Conservation (phyloP, 2,888 invertebrate species). For the Sarcophaga rosellei region DNA sequence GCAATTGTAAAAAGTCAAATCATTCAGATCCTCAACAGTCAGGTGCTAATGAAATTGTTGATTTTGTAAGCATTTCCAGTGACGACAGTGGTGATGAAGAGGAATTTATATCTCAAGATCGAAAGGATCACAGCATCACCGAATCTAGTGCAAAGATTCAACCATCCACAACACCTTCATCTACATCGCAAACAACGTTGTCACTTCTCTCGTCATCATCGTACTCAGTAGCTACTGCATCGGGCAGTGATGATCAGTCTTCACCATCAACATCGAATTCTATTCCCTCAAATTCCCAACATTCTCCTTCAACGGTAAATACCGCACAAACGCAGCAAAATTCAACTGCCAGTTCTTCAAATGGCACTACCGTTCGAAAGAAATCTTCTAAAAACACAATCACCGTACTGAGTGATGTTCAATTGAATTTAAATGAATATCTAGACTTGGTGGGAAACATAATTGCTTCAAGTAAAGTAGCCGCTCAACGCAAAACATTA, state of each 20-base stretch:
- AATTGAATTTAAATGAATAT: slow-evolving; percentile 80
- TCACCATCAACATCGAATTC: slow-evolving; percentile 5
- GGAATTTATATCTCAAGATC: slow-evolving; percentile 63
- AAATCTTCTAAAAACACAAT: slow-evolving; percentile 77
- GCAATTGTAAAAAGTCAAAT: slow-evolving; percentile 30
- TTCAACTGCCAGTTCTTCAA: slow-evolving; percentile 16
- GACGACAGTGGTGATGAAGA: slow-evolving; percentile 63
- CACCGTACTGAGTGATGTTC: slow-evolving; percentile 81
- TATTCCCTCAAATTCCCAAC: slow-evolving; percentile 30
- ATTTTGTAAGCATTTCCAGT: slow-evolving; percentile 64
- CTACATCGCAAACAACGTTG: slow-evolving; percentile 15
- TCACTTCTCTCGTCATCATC: slow-evolving; percentile 20
- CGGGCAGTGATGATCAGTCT: not conserved
- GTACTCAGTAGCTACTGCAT: not conserved
- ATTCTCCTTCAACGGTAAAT: slow-evolving; percentile 11
- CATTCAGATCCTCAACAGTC: slow-evolving; percentile 44
- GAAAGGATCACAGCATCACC: slow-evolving; percentile 46
- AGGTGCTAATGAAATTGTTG: slow-evolving; percentile 44
- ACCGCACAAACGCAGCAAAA: slow-evolving; percentile 35
- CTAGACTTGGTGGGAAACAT: slow-evolving; percentile 80
- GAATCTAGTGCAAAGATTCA: slow-evolving; percentile 43
- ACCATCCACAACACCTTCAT: not conserved
- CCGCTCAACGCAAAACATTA: slow-evolving; percentile 73
- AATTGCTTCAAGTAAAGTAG: slow-evolving; percentile 79
- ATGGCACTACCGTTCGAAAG: slow-evolving; percentile 51